Evolutionary conservation across 2,797 vertebrate genomes (phyloP), one percentile per base, ranked within the genome.

Genomic region (Manis javanica): DNA sequence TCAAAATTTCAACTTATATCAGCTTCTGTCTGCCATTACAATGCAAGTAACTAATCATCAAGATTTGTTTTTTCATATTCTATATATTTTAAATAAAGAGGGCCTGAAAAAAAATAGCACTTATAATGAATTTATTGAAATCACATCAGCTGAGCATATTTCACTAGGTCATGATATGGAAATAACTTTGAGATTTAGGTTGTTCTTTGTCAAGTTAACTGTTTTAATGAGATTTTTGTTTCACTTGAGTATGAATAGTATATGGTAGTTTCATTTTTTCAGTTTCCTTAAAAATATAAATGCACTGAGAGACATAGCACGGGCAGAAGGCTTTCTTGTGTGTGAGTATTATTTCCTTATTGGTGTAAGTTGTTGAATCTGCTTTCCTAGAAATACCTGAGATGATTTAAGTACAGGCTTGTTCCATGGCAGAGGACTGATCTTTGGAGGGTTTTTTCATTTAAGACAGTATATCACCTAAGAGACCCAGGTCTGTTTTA

Each of bases 161-260:
- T 95, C 31, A 74, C 12, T 82, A 34, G 39, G 16, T 87, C 64
- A 68, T 61, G 23, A 87, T 82, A 75, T 77, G 26, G 26, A 85
- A 59, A 78, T 93, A 29, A 66, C 13, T 61, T 92, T 51, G 23
- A 14, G 46, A 74, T 87, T 90, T 91, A 71, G n/a, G 57, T 37
- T 71, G n/a, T 57, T 91, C 8, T 94, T 94, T 71, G 26, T 87
- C 53, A 81, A n/a, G 5, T 7, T 90, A 92, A 88, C 79, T 88
- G 34, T 94, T 92, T 95, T 82, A 96, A 66, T 90, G 64, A 93
- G 57, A 23, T 86, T 83, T 64, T 75, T 68, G 29, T n/a, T 64
- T 11, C 13, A 42, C 34, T 87, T 64, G 23, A 74, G 34, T 94
- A n/a, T 81, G 26, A 94, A 7, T 49, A 71, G 78, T 82, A 24